Base-by-base conservation (phyloP, 2,797 vertebrate species). In the Melanotaenia pygmaea region DNA sequence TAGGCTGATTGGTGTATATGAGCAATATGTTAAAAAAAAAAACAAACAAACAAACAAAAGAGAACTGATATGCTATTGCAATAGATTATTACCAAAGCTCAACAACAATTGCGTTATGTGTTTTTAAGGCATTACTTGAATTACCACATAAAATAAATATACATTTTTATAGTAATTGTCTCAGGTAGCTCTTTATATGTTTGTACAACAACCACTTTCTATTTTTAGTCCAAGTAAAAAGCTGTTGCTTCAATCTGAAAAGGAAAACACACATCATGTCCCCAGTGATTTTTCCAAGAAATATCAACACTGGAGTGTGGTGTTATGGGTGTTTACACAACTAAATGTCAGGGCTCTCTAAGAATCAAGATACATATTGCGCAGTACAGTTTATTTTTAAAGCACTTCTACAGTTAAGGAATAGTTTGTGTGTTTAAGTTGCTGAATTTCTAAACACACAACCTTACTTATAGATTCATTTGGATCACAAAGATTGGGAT, bases 201-300 rank as follows among this genome's bases (percentile, higher is more conserved):
- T 20, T 66, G 45, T 65, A 12, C 53, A 61, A 38, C 45, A 18
- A 30, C 32, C 28, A 47, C 20, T 26, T 72, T 72, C 40, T 26
- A n/a, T 63, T 66, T 86, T 16, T 72, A 67, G 59, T 63, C 2
- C 20, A 18, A 28, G 28, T 72, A 77, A 80, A 78, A 37, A 10
- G 4, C n/a, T 40, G 13, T 43, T 45, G 40, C 16, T 5, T 26
- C 13, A n/a, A 1, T 51, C 35, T 74, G 34, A 28, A 64, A 40
- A 35, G 58, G 3, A 43, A 77, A 56, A 28, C 35, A 64, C 11
- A 59, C 34, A 64, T 35, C 4, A 47, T 57, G 32, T 65, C 50
- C 40, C 50, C 16, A 11, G 14, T 72, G 56, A 51, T 43, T 67
- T 67, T 57, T 45, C 20, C 6, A 22, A 24, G 8, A 74, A 78